phyloP scores from a whole-genome alignment of 2,888 invertebrate genomes.

The Tuta absoluta region DNA sequence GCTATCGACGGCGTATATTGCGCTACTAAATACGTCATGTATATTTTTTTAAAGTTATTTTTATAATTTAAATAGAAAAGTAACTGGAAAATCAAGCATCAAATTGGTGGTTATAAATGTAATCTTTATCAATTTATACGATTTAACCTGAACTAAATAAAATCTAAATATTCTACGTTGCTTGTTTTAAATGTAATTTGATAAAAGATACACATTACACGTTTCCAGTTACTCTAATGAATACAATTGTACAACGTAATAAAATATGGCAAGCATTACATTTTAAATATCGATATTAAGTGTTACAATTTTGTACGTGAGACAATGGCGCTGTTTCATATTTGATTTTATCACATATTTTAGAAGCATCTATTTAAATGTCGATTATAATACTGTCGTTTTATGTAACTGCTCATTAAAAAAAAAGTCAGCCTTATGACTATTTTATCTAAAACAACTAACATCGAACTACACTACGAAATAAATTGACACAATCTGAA shows the following conservation, averaged over 20 bases:
- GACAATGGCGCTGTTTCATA: conserved; percentile 25
- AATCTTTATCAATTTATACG: background rate
- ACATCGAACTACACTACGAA: conserved; percentile 46
- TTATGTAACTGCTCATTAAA: conserved; percentile 46
- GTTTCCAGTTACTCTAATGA: background rate
- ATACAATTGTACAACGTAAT: background rate
- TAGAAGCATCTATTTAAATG: conserved; percentile 33
- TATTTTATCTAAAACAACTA: conserved; percentile 46
- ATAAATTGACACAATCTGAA: conserved; percentile 32
- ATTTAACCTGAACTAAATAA: background rate
- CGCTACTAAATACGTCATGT: background rate
- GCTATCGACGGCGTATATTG: background rate
- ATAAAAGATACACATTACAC: background rate
- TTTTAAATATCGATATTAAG: conserved; percentile 1
- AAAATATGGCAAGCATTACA: conserved; percentile 20
- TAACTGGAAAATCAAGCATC: background rate
- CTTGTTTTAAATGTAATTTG: background rate
- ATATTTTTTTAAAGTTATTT: background rate
- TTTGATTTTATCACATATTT: conserved; percentile 38
- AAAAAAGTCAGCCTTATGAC: conserved; percentile 62
- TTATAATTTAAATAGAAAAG: background rate
- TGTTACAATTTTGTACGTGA: conserved; percentile 34
- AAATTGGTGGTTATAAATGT: background rate
- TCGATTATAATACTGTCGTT: conserved; percentile 24
- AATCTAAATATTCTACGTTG: too few relatives aligned